phyloP scores from a whole-genome alignment of 2,888 invertebrate genomes.

The Galeruca laticollis region DNA sequence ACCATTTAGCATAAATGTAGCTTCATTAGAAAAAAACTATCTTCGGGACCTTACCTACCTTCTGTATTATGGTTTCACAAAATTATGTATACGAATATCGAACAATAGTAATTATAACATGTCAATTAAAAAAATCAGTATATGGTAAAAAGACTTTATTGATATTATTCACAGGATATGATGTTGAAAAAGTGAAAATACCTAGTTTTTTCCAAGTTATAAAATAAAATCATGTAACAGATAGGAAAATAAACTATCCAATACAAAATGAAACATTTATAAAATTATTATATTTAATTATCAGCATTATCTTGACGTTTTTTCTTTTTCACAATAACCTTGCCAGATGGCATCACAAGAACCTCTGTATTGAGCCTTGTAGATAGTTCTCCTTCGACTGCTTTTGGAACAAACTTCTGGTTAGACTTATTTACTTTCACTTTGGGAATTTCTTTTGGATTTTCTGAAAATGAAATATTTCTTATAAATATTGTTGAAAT shows the following conservation, averaged over 20 bases:
- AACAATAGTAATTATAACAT: too few relatives aligned
- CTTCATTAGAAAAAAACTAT: too few relatives aligned
- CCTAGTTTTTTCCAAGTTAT: too few relatives aligned
- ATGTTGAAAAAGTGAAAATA: too few relatives aligned
- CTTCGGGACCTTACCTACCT: too few relatives aligned
- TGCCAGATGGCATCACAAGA: slow-evolving; percentile 72
- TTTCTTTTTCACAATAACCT: slow-evolving; percentile 61
- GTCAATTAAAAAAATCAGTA: background rate
- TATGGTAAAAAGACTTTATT: background rate
- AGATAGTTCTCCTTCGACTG: slow-evolving; percentile 73
- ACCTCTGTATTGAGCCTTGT: slow-evolving; percentile 70
- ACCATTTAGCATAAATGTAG: too few relatives aligned
- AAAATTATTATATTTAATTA: background rate
- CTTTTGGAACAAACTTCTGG: slow-evolving; percentile 57
- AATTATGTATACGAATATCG: too few relatives aligned
- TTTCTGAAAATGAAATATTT: slow-evolving; percentile 66
- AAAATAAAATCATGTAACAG: too few relatives aligned
- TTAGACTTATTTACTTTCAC: slow-evolving; percentile 70
- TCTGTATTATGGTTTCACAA: too few relatives aligned
- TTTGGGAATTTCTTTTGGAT: slow-evolving; percentile 70
- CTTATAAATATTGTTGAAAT: slow-evolving; percentile 37
- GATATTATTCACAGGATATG: background rate
- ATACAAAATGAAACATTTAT: too few relatives aligned
- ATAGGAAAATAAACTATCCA: too few relatives aligned
- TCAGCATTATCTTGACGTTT: background rate